Evolutionary conservation across 35 echinoderm and acorn worm species (phyloP).

Genomic region (Heliocidaris erythrogramma): DNA sequence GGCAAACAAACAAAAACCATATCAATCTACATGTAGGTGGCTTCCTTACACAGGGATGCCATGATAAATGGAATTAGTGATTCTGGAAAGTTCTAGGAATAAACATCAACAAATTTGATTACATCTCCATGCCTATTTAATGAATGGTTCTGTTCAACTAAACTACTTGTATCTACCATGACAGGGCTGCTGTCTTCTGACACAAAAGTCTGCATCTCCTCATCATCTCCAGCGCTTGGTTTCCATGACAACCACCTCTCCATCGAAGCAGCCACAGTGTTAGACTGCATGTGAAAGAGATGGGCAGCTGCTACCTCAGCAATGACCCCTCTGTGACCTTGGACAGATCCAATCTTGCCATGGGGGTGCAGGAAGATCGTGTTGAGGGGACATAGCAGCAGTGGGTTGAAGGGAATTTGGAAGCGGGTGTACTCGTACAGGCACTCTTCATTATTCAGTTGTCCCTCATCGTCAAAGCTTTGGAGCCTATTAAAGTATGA

Average conservation of each 20-base stretch:
- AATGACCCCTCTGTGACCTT: conserved; percentile 38
- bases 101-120: neutral
- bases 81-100: too few species aligned
- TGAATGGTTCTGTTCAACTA: too few species aligned
- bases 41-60: too few species aligned
- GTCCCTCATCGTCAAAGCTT: neutral
- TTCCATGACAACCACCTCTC: conserved; percentile 75
- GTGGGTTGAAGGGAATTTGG: conserved; percentile 50
- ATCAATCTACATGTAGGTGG: too few species aligned
- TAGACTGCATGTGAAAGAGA: conserved; percentile 32
- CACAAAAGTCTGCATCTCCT: neutral
- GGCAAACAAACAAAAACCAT: too few species aligned
- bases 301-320: conserved; percentile 39
- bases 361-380: conserved; percentile 12
- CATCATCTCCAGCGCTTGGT: conserved; percentile 29
- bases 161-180: neutral
- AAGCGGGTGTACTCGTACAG: conserved; percentile 6
- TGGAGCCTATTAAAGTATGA: neutral
- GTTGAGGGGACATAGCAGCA: conserved; percentile 35
- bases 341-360: conserved; percentile 27
- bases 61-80: too few species aligned
- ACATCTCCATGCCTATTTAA: too few species aligned
- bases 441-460: neutral
- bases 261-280: conserved; percentile 27
- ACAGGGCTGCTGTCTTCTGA: neutral